Conservation (phyloP, 2,888 invertebrate species). For the Cosmia pyralina region DNA sequence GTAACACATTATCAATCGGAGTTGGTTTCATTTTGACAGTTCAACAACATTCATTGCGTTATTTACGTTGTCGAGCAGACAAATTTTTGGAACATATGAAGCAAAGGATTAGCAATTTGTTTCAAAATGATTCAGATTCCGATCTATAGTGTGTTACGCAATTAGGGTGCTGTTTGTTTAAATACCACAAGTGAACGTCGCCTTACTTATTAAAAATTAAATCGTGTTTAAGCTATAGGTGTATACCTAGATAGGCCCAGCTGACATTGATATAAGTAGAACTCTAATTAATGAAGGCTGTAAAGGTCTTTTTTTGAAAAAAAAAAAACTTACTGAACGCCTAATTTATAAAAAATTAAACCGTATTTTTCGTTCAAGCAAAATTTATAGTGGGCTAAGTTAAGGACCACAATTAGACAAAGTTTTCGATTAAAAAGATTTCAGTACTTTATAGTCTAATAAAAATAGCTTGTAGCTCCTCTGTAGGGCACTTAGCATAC, state of each 20-base stretch:
- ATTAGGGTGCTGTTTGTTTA: no score
- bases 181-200: neutral
- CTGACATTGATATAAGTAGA: neutral
- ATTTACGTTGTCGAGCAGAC: no score
- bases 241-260: no score
- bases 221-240: neutral
- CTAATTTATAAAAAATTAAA: slow-evolving; percentile 10
- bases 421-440: slow-evolving; percentile 51
- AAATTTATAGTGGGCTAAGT: slow-evolving; percentile 21
- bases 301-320: no score
- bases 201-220: neutral
- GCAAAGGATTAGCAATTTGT: no score
- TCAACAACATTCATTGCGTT: no score
- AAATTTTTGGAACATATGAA: no score
- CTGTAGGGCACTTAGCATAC: slow-evolving; percentile 84
- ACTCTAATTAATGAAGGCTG: neutral
- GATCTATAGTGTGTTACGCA: no score
- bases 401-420: slow-evolving; percentile 44
- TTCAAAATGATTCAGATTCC: no score
- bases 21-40: no score
- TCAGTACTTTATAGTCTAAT: slow-evolving; percentile 67
- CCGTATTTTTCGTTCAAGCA: slow-evolving; percentile 27
- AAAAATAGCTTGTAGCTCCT: slow-evolving; percentile 73
- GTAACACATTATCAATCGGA: no score
- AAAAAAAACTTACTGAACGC: neutral